phyloP scores from a whole-genome alignment of 2,888 invertebrate species.

The Lasioglossum marginatum region DNA sequence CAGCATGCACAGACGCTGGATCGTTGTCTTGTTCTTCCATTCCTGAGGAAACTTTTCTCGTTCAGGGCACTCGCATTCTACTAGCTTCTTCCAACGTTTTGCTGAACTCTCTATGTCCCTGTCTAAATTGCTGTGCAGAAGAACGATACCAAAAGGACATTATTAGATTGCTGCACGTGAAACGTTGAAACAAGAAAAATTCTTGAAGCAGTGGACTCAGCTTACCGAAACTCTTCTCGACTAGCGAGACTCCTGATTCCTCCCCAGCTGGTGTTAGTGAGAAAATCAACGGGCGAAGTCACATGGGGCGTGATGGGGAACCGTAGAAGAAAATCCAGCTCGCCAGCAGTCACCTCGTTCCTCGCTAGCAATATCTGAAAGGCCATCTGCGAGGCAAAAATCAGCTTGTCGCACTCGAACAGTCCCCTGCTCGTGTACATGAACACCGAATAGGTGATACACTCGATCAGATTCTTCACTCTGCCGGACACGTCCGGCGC shows the following conservation, averaged over 20 bases:
- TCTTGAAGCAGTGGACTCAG: background rate
- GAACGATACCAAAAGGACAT: background rate
- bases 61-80: conserved; percentile 97
- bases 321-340: conserved; percentile 96
- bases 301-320: conserved; percentile 97
- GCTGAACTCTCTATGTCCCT: conserved; percentile 97
- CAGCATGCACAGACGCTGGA: conserved; percentile 98
- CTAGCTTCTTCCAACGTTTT: conserved; percentile 99
- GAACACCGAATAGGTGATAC: conserved; percentile 97
- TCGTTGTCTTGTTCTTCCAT: conserved; percentile 97
- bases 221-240: conserved; percentile 93
- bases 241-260: conserved; percentile 96
- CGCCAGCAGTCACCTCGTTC: conserved; percentile 93
- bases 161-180: background rate
- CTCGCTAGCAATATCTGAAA: conserved; percentile 95
- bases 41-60: conserved; percentile 98
- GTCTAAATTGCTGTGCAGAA: conserved; percentile 91
- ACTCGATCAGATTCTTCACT: conserved; percentile 96
- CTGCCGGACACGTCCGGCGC: conserved; percentile 91
- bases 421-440: conserved; percentile 97
- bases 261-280: conserved; percentile 97
- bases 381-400: conserved; percentile 98
- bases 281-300: conserved; percentile 97
- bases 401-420: conserved; percentile 98
- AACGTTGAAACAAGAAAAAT: background rate